phyloP scores from a whole-genome alignment of 2,113 vertebrate species.

The Campylomormyrus numenius region DNA sequence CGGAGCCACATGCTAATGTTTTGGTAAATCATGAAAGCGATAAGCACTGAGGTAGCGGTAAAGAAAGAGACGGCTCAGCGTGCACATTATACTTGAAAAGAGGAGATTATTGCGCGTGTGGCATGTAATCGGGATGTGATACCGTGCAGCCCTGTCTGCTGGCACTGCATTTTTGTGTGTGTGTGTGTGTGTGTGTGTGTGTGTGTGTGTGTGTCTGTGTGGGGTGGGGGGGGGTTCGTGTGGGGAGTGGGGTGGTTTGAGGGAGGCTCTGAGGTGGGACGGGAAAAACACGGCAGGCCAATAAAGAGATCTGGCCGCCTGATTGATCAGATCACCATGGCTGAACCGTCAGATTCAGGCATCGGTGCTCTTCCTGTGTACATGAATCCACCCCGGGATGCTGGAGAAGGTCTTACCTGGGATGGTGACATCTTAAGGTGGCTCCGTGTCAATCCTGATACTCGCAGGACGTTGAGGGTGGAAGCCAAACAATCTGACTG shows the following conservation, averaged over 20 bases:
- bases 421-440: background rate
- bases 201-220: no score
- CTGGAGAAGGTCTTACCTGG: background rate
- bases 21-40: background rate
- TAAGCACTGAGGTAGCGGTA: background rate
- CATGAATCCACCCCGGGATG: background rate
- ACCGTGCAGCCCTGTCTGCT: background rate
- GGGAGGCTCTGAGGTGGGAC: background rate
- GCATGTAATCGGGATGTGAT: background rate
- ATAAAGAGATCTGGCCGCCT: background rate
- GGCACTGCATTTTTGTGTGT: background rate
- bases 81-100: background rate
- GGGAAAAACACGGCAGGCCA: background rate
- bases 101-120: background rate
- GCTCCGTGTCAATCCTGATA: background rate
- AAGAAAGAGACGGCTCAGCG: background rate
- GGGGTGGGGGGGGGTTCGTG: no score
- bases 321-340: background rate
- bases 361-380: background rate
- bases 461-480: background rate
- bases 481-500: background rate
- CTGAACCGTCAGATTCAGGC: background rate
- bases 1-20: background rate
- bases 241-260: background rate
- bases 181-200: no score